phyloP scores from a whole-genome alignment of 2,113 vertebrate species.

The Vidua macroura region DNA sequence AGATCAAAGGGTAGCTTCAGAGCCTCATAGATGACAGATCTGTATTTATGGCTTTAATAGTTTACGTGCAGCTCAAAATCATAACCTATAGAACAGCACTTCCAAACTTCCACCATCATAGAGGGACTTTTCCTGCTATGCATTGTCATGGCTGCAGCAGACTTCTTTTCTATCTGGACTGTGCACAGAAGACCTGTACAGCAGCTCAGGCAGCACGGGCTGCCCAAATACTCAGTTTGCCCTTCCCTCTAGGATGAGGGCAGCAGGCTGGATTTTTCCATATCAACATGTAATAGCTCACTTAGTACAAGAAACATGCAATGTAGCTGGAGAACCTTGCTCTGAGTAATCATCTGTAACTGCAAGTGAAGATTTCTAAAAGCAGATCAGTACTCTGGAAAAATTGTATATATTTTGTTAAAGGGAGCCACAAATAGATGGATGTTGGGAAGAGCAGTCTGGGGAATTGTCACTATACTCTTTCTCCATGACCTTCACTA shows the following conservation, averaged over 20 bases:
- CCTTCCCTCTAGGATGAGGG: background rate
- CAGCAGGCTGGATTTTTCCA: background rate
- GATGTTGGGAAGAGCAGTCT: background rate
- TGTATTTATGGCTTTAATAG: background rate
- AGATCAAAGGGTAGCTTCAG: background rate
- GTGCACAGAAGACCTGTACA: background rate
- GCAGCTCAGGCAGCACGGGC: background rate
- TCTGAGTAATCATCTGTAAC: slow-evolving; percentile 37
- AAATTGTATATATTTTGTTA: slow-evolving; percentile 53
- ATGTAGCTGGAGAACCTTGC: background rate
- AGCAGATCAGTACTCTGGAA: background rate
- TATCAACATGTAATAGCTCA: background rate
- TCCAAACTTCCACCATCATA: background rate
- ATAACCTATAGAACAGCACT: background rate
- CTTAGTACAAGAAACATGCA: background rate
- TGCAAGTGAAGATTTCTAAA: slow-evolving; percentile 36
- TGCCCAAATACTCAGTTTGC: background rate
- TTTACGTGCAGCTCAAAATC: background rate
- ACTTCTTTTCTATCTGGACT: background rate
- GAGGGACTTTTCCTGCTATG: background rate
- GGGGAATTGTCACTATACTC: background rate
- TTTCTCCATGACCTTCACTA: background rate
- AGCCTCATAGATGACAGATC: background rate
- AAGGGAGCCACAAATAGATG: background rate
- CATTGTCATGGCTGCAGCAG: background rate